Evolutionary conservation across 2,113 vertebrate genomes (phyloP).

Genomic region (Charadrius vociferus): DNA sequence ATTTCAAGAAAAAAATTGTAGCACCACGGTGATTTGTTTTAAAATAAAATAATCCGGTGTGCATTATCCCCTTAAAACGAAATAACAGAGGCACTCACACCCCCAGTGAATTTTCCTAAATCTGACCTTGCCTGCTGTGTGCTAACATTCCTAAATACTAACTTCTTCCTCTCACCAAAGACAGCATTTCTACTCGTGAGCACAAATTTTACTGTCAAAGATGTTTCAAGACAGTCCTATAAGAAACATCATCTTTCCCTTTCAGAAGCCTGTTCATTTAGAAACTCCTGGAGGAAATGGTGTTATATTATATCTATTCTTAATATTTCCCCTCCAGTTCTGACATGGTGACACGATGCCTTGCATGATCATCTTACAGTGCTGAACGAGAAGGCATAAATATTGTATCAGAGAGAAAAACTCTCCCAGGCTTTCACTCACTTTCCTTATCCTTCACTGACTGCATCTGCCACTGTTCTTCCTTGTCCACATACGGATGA

Average conservation of each 20-base stretch:
- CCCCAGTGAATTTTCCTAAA: slow-evolving; percentile 62
- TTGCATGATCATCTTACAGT: slow-evolving; percentile 57
- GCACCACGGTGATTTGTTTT: slow-evolving; percentile 84
- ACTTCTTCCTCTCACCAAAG: slow-evolving; percentile 19
- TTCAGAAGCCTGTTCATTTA: slow-evolving; percentile 69
- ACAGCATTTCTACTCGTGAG: slow-evolving; percentile 48
- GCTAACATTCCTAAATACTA: slow-evolving; percentile 37
- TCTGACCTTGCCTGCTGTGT: slow-evolving; percentile 63
- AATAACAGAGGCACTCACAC: slow-evolving; percentile 77
- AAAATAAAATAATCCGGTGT: slow-evolving; percentile 76
- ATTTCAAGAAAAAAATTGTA: slow-evolving; percentile 77
- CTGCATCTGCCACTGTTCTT: slow-evolving; percentile 62
- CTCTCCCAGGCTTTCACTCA: slow-evolving; percentile 48
- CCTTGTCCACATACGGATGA: slow-evolving; percentile 29
- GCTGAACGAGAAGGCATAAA: slow-evolving; percentile 72
- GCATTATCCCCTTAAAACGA: slow-evolving; percentile 75
- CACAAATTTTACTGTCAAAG: slow-evolving; percentile 62
- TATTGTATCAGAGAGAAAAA: slow-evolving; percentile 53
- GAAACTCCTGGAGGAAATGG: slow-evolving; percentile 66
- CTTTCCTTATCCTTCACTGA: slow-evolving; percentile 47
- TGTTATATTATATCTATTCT: slow-evolving; percentile 50
- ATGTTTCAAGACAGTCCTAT: slow-evolving; percentile 61
- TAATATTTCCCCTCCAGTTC: slow-evolving; percentile 67
- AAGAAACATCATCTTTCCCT: slow-evolving; percentile 59
- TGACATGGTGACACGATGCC: slow-evolving; percentile 56